Evolutionary conservation across 2,113 vertebrate species (phyloP).

Genomic region (Apistogramma diplotaenia): DNA sequence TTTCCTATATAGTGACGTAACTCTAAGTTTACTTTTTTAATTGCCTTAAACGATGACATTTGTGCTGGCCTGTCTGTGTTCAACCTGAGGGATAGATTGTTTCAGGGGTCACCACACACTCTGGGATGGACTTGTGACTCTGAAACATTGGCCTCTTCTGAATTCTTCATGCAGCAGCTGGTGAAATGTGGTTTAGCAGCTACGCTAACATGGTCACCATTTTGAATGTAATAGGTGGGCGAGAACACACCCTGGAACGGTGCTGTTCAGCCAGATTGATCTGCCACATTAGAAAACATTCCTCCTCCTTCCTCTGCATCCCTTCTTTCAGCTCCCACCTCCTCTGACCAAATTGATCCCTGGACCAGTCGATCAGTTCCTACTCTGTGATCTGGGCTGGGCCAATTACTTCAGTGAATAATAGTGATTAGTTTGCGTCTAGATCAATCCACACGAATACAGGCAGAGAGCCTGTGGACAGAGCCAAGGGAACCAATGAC

Average conservation of each 20-base stretch:
- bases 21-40: neutral
- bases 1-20: neutral
- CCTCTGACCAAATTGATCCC: slow-evolving; percentile 95
- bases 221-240: slow-evolving; percentile 34
- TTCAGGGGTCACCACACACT: neutral
- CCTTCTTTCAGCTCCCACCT: slow-evolving; percentile 81
- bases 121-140: neutral
- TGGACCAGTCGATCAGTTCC: slow-evolving; percentile 88
- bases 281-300: slow-evolving; percentile 60
- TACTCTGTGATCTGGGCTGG: slow-evolving; percentile 95
- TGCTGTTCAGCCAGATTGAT: slow-evolving; percentile 67
- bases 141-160: neutral
- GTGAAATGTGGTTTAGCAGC: neutral
- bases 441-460: slow-evolving; percentile 93
- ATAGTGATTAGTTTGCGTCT: slow-evolving; percentile 98
- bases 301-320: slow-evolving; percentile 72
- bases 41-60: neutral
- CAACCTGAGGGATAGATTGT: neutral
- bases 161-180: neutral
- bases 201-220: slow-evolving; percentile 1
- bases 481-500: slow-evolving; percentile 58
- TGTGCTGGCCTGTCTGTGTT: neutral
- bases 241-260: slow-evolving; percentile 82
- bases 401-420: slow-evolving; percentile 99
- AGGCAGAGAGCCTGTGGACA: slow-evolving; percentile 64